Conservation (phyloP, 2,888 invertebrate genomes). For the Lamellibrachia satsuma region DNA sequence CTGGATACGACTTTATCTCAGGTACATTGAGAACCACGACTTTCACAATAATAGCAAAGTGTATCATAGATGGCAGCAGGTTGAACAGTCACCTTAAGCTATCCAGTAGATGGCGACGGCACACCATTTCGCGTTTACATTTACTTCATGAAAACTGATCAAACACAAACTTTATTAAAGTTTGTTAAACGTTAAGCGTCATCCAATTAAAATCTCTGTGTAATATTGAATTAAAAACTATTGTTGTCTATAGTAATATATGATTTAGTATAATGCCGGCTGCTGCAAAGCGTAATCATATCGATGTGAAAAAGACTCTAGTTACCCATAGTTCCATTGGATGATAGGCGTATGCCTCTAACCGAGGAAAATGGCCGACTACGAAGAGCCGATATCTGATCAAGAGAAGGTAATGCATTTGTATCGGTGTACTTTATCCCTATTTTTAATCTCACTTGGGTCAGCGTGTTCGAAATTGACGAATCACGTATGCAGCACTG, state of each 20-base stretch:
- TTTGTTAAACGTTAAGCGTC: too few relatives aligned
- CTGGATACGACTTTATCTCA: too few relatives aligned
- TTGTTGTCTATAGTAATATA: neutral
- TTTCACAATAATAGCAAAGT: neutral
- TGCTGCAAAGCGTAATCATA: neutral
- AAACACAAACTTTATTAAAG: neutral
- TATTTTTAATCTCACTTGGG: neutral
- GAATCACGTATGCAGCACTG: neutral
- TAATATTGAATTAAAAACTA: neutral
- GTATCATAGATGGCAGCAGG: neutral
- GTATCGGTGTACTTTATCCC: neutral
- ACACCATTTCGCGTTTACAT: neutral
- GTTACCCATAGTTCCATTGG: conserved; percentile 1
- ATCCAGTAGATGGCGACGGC: neutral
- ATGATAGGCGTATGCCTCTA: neutral
- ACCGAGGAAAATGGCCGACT: conserved; percentile 34
- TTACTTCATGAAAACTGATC: neutral
- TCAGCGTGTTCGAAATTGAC: neutral
- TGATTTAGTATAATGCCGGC: neutral
- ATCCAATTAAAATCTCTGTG: neutral
- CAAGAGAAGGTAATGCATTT: conserved; percentile 33
- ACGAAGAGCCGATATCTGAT: conserved; percentile 33
- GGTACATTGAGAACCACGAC: too few relatives aligned
- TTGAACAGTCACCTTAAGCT: neutral
- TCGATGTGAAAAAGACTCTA: neutral